These are phyloP conservation scores for Vannuccia rotundouncinata DNA, from an alignment of 2,888 invertebrate genomes.

Conservation along the genomic window DNA sequence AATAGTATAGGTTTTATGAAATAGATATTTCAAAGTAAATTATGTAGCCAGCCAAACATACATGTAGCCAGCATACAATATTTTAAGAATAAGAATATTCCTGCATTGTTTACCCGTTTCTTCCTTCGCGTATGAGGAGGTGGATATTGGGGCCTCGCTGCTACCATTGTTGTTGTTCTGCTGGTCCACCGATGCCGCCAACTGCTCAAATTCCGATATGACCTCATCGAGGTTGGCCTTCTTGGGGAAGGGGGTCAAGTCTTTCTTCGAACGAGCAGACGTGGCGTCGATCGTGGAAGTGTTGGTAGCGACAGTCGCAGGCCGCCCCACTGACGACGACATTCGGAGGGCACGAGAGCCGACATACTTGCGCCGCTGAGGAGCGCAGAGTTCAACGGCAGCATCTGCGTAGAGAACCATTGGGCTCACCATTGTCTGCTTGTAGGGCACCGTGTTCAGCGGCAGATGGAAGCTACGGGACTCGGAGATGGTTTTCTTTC, in stretches of 20 bases:
- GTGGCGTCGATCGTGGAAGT: background rate
- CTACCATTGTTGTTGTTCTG: background rate
- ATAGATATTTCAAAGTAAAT: too few relatives aligned
- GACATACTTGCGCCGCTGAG: background rate
- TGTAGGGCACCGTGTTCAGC: slow-evolving; percentile 16
- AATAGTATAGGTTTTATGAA: too few relatives aligned
- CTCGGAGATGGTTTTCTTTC: slow-evolving; percentile 31
- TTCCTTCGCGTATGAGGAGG: too few relatives aligned
- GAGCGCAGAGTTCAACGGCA: background rate
- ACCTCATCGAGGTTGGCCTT: background rate
- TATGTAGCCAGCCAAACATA: too few relatives aligned
- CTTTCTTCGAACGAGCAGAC: background rate
- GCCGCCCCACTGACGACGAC: background rate
- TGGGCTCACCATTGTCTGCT: slow-evolving; percentile 28
- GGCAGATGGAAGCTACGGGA: slow-evolving; percentile 25
- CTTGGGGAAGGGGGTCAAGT: background rate
- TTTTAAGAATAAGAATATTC: too few relatives aligned
- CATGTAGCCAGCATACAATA: too few relatives aligned
- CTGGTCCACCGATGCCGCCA: background rate
- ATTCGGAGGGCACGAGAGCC: background rate
- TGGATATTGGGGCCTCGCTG: too few relatives aligned
- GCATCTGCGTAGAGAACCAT: slow-evolving; percentile 28
- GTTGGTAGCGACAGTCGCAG: too few relatives aligned
- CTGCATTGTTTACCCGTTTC: too few relatives aligned
- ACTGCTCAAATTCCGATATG: background rate